These are phyloP conservation scores for Tetragnatha montana DNA, from an alignment of 2,888 invertebrate genomes.

Conservation along the genomic window DNA sequence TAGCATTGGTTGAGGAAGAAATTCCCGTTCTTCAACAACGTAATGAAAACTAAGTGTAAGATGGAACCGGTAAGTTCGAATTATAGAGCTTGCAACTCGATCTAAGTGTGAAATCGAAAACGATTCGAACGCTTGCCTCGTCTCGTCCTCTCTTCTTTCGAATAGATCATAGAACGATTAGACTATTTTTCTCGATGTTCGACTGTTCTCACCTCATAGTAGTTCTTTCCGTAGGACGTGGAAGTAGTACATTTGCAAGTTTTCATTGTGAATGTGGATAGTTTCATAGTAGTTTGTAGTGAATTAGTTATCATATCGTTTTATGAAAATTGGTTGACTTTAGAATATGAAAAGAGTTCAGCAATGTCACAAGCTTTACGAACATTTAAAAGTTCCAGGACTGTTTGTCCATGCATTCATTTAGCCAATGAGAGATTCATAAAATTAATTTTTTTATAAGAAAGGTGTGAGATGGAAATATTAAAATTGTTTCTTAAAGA, in stretches of 20 bases:
- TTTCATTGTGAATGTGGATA: conserved; percentile 40
- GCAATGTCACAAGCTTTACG: neutral
- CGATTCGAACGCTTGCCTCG: conserved; percentile 5
- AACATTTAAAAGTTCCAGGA: no score
- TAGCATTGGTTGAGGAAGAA: conserved; percentile 67
- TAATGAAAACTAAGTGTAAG: conserved; percentile 41
- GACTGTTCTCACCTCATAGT: conserved; percentile 28
- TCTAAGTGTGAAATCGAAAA: conserved; percentile 57
- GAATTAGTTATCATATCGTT: conserved; percentile 24
- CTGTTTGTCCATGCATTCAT: no score
- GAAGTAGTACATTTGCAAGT: conserved; percentile 40
- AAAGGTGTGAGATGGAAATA: no score
- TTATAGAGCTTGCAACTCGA: conserved; percentile 44
- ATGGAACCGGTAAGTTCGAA: conserved; percentile 58
- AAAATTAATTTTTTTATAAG: no score
- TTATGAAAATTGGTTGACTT: conserved; percentile 16
- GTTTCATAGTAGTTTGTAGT: conserved; percentile 35
- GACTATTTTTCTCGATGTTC: conserved; percentile 29
- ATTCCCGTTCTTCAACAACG: conserved; percentile 8
- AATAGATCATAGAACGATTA: conserved; percentile 53
- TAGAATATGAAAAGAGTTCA: conserved; percentile 41
- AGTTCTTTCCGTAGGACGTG: conserved; percentile 20
- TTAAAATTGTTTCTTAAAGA: no score
- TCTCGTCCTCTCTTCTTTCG: conserved; percentile 31
- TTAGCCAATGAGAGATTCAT: no score